phyloP scores from a whole-genome alignment of 2,888 invertebrate species.

The Lucinisca nassula region DNA sequence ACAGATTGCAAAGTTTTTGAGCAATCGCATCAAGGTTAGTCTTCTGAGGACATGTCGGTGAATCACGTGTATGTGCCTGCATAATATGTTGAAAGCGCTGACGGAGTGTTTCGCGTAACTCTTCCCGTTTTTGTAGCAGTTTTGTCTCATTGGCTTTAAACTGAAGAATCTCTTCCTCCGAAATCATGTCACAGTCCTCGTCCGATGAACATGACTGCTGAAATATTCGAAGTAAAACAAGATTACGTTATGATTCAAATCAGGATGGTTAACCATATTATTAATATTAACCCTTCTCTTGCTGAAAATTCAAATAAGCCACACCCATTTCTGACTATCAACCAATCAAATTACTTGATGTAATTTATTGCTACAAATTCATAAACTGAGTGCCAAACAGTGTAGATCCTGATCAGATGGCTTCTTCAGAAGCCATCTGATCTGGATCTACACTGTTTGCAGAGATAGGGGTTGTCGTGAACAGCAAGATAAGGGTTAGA shows the following conservation, averaged over 20 bases:
- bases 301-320: too few species aligned
- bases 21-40: neutral
- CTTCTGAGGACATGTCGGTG: neutral
- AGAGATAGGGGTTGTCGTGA: too few species aligned
- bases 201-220: conserved; percentile 92
- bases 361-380: too few species aligned
- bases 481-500: too few species aligned
- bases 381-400: too few species aligned
- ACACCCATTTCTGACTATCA: too few species aligned
- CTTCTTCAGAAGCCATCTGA: too few species aligned
- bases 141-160: conserved; percentile 94
- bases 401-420: too few species aligned
- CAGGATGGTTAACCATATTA: too few species aligned
- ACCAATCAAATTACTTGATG: too few species aligned
- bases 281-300: too few species aligned
- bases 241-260: neutral
- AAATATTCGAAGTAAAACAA: conserved; percentile 3
- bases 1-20: conserved; percentile 10
- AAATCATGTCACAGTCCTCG: conserved; percentile 90
- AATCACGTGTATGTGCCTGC: conserved; percentile 52
- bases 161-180: conserved; percentile 95
- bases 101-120: conserved; percentile 94
- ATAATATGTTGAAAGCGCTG: conserved; percentile 92
- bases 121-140: conserved; percentile 93
- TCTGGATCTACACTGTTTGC: too few species aligned